A percentile compares a stretch with the other conserved stretches of the same genome.
phyloP scores from a whole-genome alignment of 2,888 invertebrate genomes.

The Clanis bilineata region DNA sequence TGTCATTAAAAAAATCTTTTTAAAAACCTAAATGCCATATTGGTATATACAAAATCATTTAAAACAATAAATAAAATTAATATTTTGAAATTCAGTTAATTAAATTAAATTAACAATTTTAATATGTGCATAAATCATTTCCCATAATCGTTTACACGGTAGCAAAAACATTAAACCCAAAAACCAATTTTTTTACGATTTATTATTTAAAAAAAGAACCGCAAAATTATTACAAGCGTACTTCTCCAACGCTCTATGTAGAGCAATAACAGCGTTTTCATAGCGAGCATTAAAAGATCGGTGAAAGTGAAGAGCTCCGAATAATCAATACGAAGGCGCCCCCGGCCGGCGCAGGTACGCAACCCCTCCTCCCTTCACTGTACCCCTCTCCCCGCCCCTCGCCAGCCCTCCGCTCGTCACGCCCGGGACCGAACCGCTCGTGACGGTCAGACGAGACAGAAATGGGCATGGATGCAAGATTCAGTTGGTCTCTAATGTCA shows the following conservation, averaged over 20 bases:
- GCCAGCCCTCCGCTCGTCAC: neutral
- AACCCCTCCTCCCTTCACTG: constrained; percentile 46
- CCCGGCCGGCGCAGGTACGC: constrained; percentile 70
- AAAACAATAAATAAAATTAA: too few species aligned
- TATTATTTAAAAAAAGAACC: neutral
- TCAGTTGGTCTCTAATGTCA: neutral
- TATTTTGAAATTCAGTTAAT: too few species aligned
- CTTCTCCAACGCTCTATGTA: neutral
- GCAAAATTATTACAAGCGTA: neutral
- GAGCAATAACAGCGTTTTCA: constrained; percentile 77
- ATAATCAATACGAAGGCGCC: constrained; percentile 54
- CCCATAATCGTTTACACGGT: neutral
- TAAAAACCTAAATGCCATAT: too few species aligned
- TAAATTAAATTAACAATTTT: too few species aligned
- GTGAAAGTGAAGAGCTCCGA: constrained; percentile 76
- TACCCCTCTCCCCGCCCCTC: constrained; percentile 37
- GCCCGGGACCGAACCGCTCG: neutral
- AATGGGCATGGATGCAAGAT: neutral
- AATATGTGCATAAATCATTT: neutral
- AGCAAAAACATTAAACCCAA: neutral
- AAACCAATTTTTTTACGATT: neutral
- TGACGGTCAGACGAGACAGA: constrained; percentile 4
- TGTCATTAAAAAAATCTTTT: too few species aligned
- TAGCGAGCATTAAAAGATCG: constrained; percentile 77
- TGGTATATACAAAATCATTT: too few species aligned